Evolutionary conservation across 2,888 invertebrate genomes (phyloP).

Genomic region (Conchocele bisecta): DNA sequence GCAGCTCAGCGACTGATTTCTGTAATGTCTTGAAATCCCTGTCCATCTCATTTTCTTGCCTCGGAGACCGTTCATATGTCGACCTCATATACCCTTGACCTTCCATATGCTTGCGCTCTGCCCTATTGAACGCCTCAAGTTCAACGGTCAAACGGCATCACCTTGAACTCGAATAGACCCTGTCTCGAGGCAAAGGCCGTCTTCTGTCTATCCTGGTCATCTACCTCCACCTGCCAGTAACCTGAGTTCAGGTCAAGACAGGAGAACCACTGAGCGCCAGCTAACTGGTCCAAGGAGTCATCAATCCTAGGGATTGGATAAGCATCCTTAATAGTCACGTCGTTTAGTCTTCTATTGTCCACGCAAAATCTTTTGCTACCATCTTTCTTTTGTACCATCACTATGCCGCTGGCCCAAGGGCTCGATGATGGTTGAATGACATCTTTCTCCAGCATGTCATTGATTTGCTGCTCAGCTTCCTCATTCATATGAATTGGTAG

Average conservation of each 20-base stretch:
- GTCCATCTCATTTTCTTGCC: too few species aligned
- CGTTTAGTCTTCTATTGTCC: conserved; percentile 11
- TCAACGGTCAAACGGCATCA: too few species aligned
- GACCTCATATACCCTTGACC: too few species aligned
- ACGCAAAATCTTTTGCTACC: not conserved
- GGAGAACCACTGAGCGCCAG: conserved; percentile 55
- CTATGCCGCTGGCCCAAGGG: conserved; percentile 41
- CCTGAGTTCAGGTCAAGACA: conserved; percentile 58
- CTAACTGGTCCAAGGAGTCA: conserved; percentile 43
- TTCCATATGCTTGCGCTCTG: too few species aligned
- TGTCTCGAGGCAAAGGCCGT: conserved; percentile 56
- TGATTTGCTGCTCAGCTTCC: conserved; percentile 29
- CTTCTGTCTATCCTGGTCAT: conserved; percentile 45
- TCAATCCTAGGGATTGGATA: conserved; percentile 41
- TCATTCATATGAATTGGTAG: conserved; percentile 13
- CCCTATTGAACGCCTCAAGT: too few species aligned
- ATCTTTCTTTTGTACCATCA: conserved; percentile 40
- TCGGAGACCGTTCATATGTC: too few species aligned
- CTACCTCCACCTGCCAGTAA: conserved; percentile 51
- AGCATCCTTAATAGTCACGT: conserved; percentile 26
- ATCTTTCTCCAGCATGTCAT: conserved; percentile 36
- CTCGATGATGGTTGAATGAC: conserved; percentile 26
- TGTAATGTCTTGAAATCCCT: too few species aligned
- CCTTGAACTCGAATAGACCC: too few species aligned
- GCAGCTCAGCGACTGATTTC: too few species aligned